Base-by-base conservation (phyloP, 2,888 invertebrate genomes). In the Zygaena filipendulae region DNA sequence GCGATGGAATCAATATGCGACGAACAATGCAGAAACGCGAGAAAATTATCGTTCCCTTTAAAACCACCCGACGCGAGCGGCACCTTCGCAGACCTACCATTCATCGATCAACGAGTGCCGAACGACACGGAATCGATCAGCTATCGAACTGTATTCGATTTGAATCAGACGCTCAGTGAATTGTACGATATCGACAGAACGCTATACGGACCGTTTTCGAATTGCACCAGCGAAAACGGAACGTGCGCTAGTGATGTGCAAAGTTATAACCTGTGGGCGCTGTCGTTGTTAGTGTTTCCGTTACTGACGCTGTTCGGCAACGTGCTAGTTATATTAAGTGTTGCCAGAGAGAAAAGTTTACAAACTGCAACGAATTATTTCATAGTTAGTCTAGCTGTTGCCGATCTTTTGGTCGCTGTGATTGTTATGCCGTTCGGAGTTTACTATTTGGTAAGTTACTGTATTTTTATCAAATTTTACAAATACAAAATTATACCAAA, bases 351-450 rank as follows among this genome's bases (percentile, higher is more conserved):
- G 64, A 83, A 94, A 40, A 88, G 91, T 37, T 81, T 99, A 43
- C 95, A 97, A 69, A 94, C 96, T 21, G 97, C 95, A 45, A 99
- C 99, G 47, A 99, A 99, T 82, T 99, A 97, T 82, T 97, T 99
- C 81, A 98, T 99, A 67, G 97, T 98, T 53, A 97, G 96, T 56
- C 77, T 98, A 55, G 97, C 97, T 29, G 86, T 97, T 21, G 97
- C 98, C 11, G 97, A 98, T 81, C 84, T 97, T 40, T 86, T 97
- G 35, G 98, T 99, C 21, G 98, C 98, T 27, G 93, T 95, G 24
- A 89, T 96, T 38, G 98, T 98, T 40, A 99, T 99, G 98, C 97
- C 98, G 23, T 96, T 98, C 62, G 97, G 95, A 43, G 97, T 98
- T 52, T 98, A 98, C 82, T 92, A 96, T 68, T 85, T 98, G 94